Evolutionary conservation across 2,113 vertebrate genomes (phyloP), one percentile per base, ranked within the genome.

Genomic region (Cheirogaleus medius): DNA sequence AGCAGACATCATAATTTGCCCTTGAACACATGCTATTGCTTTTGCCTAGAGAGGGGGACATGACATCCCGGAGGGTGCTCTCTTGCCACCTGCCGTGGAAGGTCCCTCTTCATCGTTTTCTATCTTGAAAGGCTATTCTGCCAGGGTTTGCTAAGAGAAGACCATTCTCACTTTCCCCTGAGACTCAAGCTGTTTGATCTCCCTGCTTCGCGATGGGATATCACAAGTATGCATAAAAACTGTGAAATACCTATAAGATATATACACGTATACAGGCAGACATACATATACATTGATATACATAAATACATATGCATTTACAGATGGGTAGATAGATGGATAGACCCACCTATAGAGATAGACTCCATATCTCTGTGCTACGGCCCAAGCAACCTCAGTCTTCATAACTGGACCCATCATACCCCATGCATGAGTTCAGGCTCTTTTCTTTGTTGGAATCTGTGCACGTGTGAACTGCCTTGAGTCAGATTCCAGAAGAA

Each of bases 1-100:
- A 87, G 89, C 68, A 94, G 92, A 92, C 98, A 97, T 98, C 96
- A 78, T 97, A 91, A 96, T 98, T 98, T 98, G 97, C 97, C 98
- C 98, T 98, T 98, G 97, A 98, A 98, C 98, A 96, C 94, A 97
- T 25, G 58, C 77, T 96, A 77, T 97, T 90, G 95, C 86, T 98
- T 97, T 97, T 97, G 52, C 97, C 97, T 93, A 54, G 83, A 64
- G 71, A 81, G 64, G 89, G 94, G 97, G 95, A 97, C 88, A 42
- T 25, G 1, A 92, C 95, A 73, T 85, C 87, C 74, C 71, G n/a
- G 87, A 95, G 90, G 68, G 94, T 96, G 97, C 95, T 97, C 95
- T 69, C 86, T 78, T 96, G 84, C 87, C 80, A 92, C 63, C 44
- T 54, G 52, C 6, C 7, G 34, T 10, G 49, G 44, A 82, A 77